Percentiles rank a stretch among this genome's conserved stretches.
phyloP scores from a whole-genome alignment of 1,140 invertebrate genomes.

The Hylyphantes graminicola region DNA sequence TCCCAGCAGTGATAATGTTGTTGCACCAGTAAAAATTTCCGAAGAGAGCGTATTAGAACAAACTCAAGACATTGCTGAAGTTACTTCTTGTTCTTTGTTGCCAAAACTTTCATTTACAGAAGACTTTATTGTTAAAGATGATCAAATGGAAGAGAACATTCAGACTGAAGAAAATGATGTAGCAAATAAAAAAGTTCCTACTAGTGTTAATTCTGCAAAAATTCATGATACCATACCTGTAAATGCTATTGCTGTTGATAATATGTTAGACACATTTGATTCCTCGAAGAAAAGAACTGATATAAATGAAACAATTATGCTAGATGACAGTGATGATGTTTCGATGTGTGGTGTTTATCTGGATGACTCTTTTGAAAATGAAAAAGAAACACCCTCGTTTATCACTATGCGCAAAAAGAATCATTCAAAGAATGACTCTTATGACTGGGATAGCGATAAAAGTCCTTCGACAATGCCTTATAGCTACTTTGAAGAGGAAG shows the following conservation, averaged over 20 bases:
- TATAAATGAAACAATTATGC: constrained; percentile 13
- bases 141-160: too few relatives aligned
- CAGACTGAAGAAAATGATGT: too few relatives aligned
- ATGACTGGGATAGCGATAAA: constrained; percentile 55
- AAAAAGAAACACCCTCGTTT: constrained; percentile 19
- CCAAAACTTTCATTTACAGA: too few relatives aligned
- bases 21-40: too few relatives aligned
- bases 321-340: constrained; percentile 31
- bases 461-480: constrained; percentile 21
- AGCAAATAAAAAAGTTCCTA: too few relatives aligned
- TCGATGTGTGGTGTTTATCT: constrained; percentile 9
- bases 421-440: constrained; percentile 6
- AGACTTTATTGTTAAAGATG: too few relatives aligned
- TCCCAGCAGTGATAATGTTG: too few relatives aligned
- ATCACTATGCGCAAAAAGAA: constrained; percentile 48
- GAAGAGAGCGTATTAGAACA: too few relatives aligned
- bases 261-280: background rate
- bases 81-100: too few relatives aligned
- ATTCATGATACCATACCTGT: background rate
- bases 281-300: background rate
- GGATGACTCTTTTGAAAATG: constrained; percentile 29
- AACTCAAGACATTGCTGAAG: too few relatives aligned
- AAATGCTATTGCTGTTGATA: background rate
- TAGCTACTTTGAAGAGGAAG: constrained; percentile 21
- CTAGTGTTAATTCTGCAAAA: too few relatives aligned